Conservation (phyloP, 2,888 invertebrate genomes). For the Syritta pipiens region DNA sequence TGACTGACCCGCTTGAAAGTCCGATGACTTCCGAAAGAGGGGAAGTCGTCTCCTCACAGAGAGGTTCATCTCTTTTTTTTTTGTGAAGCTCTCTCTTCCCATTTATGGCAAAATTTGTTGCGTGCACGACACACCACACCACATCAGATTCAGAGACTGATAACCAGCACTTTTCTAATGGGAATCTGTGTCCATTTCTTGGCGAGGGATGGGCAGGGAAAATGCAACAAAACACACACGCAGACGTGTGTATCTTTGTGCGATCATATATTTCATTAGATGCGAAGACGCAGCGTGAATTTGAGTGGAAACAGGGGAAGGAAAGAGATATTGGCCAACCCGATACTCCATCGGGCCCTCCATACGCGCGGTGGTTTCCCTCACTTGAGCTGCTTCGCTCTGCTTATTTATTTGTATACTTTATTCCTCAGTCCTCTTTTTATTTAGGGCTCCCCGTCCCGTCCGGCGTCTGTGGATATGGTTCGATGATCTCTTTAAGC, state of each 20-base stretch:
- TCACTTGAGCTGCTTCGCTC: slow-evolving; percentile 14
- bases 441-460: slow-evolving; percentile 6
- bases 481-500: slow-evolving; percentile 68
- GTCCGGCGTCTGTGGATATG: slow-evolving; percentile 37
- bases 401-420: slow-evolving; percentile 52
- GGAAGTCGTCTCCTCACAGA: slow-evolving; percentile 24
- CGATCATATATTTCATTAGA: slow-evolving; percentile 52
- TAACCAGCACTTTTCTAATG: slow-evolving; percentile 51
- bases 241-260: slow-evolving; percentile 33
- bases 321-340: slow-evolving; percentile 28
- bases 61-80: too few species aligned
- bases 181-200: slow-evolving; percentile 11
- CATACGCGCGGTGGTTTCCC: too few species aligned
- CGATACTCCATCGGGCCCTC: slow-evolving; percentile 23
- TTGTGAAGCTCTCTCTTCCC: too few species aligned
- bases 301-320: slow-evolving; percentile 17
- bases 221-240: too few species aligned
- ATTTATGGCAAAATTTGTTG: slow-evolving; percentile 52
- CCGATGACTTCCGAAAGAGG: slow-evolving; percentile 44
- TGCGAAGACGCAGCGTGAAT: slow-evolving; percentile 7
- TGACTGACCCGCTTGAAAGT: slow-evolving; percentile 56
- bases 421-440: slow-evolving; percentile 2
- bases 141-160: slow-evolving; percentile 39
- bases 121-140: slow-evolving; percentile 49
- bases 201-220: too few species aligned